phyloP scores from a whole-genome alignment of 2,888 invertebrate species.

The Acleris holmiana region DNA sequence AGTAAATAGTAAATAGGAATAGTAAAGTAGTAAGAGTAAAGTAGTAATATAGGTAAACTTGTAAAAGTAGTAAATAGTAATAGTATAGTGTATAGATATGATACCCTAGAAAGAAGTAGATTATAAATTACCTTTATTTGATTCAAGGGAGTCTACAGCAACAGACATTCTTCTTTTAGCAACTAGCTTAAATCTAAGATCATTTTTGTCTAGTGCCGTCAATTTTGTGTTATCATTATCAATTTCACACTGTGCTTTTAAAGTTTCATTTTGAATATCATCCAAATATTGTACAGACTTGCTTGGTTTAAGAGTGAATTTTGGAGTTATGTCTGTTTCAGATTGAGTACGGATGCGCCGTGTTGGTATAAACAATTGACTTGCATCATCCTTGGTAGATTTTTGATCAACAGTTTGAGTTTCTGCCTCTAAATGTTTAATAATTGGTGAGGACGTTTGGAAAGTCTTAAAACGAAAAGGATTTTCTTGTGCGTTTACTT shows the following conservation, averaged over 20 bases:
- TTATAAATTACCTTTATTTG: slow-evolving; percentile 38
- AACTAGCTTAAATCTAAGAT: slow-evolving; percentile 55
- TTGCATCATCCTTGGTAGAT: slow-evolving; percentile 34
- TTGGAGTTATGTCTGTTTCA: slow-evolving; percentile 20
- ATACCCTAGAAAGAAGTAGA: too few species aligned
- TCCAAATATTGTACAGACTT: slow-evolving; percentile 11
- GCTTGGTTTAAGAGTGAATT: slow-evolving; percentile 11
- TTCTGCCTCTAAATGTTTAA: neutral
- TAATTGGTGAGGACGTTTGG: neutral
- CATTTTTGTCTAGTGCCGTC: slow-evolving; percentile 43
- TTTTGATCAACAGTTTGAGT: slow-evolving; percentile 18
- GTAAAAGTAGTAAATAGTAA: too few species aligned
- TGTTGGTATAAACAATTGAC: slow-evolving; percentile 17
- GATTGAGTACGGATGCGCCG: slow-evolving; percentile 18
- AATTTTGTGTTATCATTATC: neutral
- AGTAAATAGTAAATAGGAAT: too few species aligned
- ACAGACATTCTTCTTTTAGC: slow-evolving; percentile 50
- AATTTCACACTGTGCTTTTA: neutral
- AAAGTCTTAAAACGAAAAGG: neutral
- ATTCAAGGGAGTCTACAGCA: neutral
- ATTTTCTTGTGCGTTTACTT: slow-evolving; percentile 3
- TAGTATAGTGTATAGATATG: too few species aligned
- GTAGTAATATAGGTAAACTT: too few species aligned
- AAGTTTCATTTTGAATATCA: neutral
- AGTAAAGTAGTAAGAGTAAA: too few species aligned